phyloP scores from a whole-genome alignment of 2,888 invertebrate genomes.

The Dysmachus trigonus region DNA sequence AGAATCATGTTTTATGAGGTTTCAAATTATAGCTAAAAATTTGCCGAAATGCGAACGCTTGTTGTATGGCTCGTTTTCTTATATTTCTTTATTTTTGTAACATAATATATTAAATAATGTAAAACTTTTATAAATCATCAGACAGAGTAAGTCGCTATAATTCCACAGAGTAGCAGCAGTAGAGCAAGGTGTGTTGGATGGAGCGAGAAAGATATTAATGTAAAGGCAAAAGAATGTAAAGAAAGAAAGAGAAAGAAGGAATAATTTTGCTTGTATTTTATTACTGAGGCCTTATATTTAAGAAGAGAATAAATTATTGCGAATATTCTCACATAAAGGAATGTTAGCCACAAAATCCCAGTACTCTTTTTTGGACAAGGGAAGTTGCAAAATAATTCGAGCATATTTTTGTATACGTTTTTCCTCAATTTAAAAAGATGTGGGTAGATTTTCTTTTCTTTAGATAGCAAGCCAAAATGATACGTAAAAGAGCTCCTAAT shows the following conservation, averaged over 20 bases:
- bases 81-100: background rate
- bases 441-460: background rate
- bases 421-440: background rate
- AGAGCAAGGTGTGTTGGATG: background rate
- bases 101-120: background rate
- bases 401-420: conserved; percentile 27
- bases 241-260: background rate
- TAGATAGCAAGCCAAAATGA: background rate
- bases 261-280: conserved; percentile 7
- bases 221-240: background rate
- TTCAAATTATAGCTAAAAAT: background rate
- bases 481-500: background rate
- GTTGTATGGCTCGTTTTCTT: background rate
- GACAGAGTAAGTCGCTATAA: background rate
- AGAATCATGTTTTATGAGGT: too few relatives aligned
- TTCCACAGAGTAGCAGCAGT: background rate
- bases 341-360: background rate
- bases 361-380: conserved; percentile 10
- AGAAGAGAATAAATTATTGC: conserved; percentile 29
- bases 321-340: background rate
- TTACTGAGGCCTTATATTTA: conserved; percentile 31
- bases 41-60: background rate
- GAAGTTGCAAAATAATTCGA: conserved; percentile 9
- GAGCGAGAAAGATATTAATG: background rate
- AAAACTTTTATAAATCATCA: background rate